Evolutionary conservation across 2,797 vertebrate species (phyloP), one percentile per base, ranked within the genome.

Genomic region (Pipistrellus kuhlii): DNA sequence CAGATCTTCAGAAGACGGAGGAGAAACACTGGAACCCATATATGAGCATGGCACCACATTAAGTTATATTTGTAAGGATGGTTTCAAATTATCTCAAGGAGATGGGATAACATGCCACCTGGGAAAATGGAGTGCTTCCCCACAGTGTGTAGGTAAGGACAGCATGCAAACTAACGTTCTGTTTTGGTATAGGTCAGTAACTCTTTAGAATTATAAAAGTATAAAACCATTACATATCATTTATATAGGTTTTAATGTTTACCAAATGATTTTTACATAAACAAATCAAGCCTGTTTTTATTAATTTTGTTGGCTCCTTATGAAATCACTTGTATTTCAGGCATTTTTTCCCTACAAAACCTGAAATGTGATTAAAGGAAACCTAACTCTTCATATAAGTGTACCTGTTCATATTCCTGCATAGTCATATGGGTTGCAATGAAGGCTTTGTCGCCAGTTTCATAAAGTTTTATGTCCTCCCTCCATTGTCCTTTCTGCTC

Each of bases 41-140:
- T 97, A 98, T 72, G n/a, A 93, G 8, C 23, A 97, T n/a, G 96
- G 97, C 73, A 96, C 96, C 25, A 96, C 4, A 57, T 3, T 98
- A 18, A 95, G 23, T 7, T 98, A 98, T 27, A 38, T 18, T 64
- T 94, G 94, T 96, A 85, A 0, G 35, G 27, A 96, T 25, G 97
- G 98, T 46, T 97, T 98, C 30, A 1, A 0, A 0, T 48, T 97
- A 62, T 3, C 23, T 0, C 95, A 93, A 62, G 0, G 73, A 1
- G n/a, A 55, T 0, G 91, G 80, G 3, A 96, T 57, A 96, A 97
- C 3, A 0, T 98, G 98, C 84, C 21, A 95, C 35, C 85, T 95
- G 95, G 98, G 98, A 84, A 81, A 90, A 9, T 98, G 98, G 98
- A 97, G 93, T 77, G 3, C 90, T 64, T 1, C 90, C 76, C 98